Evolutionary conservation across 2,888 invertebrate species (phyloP).

Genomic region (Eupithecia inturbata): DNA sequence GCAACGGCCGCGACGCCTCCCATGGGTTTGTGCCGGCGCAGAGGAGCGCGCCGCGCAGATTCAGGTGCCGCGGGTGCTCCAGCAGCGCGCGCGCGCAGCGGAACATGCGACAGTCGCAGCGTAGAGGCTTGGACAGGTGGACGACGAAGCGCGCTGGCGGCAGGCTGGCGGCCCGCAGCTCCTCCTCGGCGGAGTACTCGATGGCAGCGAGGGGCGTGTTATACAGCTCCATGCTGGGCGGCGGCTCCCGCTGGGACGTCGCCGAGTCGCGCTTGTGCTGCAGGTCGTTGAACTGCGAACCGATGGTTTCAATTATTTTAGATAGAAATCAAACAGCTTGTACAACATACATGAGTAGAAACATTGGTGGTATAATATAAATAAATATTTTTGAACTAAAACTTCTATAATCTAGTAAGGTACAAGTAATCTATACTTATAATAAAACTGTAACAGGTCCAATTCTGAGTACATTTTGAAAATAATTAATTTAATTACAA

Average conservation of each 20-base stretch:
- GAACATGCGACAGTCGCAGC: conserved; percentile 44
- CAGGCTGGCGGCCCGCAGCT: not conserved
- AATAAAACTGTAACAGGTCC: too few species aligned
- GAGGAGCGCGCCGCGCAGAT: conserved; percentile 9
- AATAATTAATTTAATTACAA: too few species aligned
- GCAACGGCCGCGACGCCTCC: conserved; percentile 24
- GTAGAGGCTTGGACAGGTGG: conserved; percentile 17
- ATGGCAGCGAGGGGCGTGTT: conserved; percentile 19
- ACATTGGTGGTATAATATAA: too few species aligned
- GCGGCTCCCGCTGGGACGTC: not conserved
- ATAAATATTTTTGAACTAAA: too few species aligned
- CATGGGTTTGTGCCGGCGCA: not conserved
- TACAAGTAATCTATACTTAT: too few species aligned
- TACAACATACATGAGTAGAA: too few species aligned
- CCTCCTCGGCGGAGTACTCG: conserved; percentile 20
- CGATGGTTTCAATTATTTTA: not conserved
- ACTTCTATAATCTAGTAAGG: too few species aligned
- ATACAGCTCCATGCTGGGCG: conserved; percentile 8
- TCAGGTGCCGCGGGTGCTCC: not conserved
- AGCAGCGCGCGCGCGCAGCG: conserved; percentile 24
- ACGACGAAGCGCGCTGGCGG: conserved; percentile 7
- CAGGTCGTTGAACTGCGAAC: conserved; percentile 32
- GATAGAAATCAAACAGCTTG: too few species aligned
- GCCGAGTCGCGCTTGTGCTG: conserved; percentile 22
- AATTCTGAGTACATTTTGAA: too few species aligned